Base-by-base conservation (phyloP, 2,113 vertebrate species). In the Procavia capensis region DNA sequence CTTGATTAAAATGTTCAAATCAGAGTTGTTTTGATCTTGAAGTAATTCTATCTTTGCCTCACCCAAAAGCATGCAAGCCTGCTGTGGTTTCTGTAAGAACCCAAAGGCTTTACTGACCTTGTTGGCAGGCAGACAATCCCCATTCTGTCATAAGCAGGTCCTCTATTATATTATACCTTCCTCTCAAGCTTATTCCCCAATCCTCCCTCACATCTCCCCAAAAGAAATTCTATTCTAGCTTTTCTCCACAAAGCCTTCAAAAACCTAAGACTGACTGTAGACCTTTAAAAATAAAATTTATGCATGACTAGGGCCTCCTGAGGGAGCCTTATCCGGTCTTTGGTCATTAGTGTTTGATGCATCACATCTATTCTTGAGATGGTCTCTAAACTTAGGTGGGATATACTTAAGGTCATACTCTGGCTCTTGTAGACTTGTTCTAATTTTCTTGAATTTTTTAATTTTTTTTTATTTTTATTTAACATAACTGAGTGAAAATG, bases 21-120 rank as follows among this genome's bases (percentile, higher is more conserved):
- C 34, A 76, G 79, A 94, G 54, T 76, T 57, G 79, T 95, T 85
- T 91, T 61, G 3, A 45, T 81, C 39, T 89, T 54, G 14, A 76
- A 72, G 45, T 5, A 39, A 47, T 27, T 50, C 57, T 24, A 5
- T 1, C 22, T 89, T 83, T 95, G 22, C 61, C 84, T 39, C 34
- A 81, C 9, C 43, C 89, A 74, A 61, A 61, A 93, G 54, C 29
- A 95, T 50, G 50, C 50, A 96, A 95, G 50, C 3, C 22, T 89
- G 54, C 0, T 85, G 6, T 0, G 13, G 82, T 45, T 90, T 84
- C 79, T 2, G 6, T 9, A 45, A 45, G 57, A 36, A 86, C 22
- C 14, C 9, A 9, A 59, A 57, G 36, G 45, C 63, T 59, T 47
- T 5, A 16, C 11, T 17, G 29, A 14, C 1, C 9, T 5, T 39